Evolutionary conservation across 2,888 invertebrate species (phyloP), one percentile per base, ranked within the genome.

Genomic region (Clanis bilineata): DNA sequence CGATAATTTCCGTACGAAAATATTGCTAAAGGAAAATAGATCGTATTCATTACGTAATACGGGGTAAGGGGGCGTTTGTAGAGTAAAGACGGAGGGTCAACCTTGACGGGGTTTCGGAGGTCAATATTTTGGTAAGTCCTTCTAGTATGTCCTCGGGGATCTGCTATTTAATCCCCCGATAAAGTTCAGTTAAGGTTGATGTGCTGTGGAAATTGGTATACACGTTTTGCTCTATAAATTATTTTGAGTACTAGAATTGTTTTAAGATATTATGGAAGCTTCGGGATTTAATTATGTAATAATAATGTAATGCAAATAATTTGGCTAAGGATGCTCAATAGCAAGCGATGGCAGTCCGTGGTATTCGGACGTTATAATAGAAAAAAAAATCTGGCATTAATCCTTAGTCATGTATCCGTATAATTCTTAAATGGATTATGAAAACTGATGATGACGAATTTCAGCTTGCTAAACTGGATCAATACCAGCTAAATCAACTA

Each of bases 131-230:
- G 47, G 28, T 43, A 62, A 59, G 55, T 55, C 56, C 63, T 57
- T 57, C 56, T 22, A 32, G 60, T 58, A 55, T 59, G 62, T 71
- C 68, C 64, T 60, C 36, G 15, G 66, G 69, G 72, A 71, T 72
- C 64, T 45, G 59, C 60, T 64, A 60, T 70, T 68, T 68, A 68
- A 67, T 69, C 65, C 45, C 54, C 58, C 63, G 73, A 71, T 73
- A 71, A 70, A 64, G 67, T 68, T 59, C 43, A 66, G 61, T 63
- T 62, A 58, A 59, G 57, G 43, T 58, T 58, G 51, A 9, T 51
- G 60, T 58, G 21, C 47, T 38, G 58, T 32, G 21, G 59, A 41
- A 56, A 56, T 55, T 54, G 6, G 39, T 39, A 58, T 7, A 6
- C 18, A 25, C 25, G 18, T 22, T 58, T 25, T 39, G 15, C 12